Evolutionary conservation across 1,140 invertebrate species (phyloP), one percentile per base, ranked within the genome.

Genomic region (Bombus impatiens): DNA sequence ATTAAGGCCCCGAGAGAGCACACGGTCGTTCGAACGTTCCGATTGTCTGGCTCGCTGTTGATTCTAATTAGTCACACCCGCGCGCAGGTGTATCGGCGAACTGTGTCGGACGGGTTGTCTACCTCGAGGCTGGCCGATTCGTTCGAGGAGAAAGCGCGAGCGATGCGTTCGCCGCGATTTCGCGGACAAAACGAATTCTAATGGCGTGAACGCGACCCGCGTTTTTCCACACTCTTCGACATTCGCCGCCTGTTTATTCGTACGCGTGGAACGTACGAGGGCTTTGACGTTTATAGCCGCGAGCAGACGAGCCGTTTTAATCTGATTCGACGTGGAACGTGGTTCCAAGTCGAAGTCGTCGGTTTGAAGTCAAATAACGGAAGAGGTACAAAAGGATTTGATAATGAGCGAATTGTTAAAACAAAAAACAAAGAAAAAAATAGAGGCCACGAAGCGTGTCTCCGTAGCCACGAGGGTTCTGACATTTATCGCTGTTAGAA

Each of bases 31-130:
- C 18, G 47, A 53, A 53, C 47, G 18, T 67, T 53, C 44, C 74
- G 59, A 88, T 89, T 84, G 82, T 89, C 84, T 71, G 78, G 65
- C 70, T 68, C 76, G 79, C 44, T 53, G 76, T 71, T 78, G 80
- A 77, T 62, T 80, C 82, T 90, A 90, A 90, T 90, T 90, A 90
- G 86, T 86, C 76, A 83, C 85, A 86, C 83, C 87, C 84, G 83
- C 82, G 85, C 91, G 85, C 91, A 92, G 91, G 91, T 92, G 91
- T 86, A 90, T 89, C 70, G 75, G 65, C 67, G 82, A 86, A 77
- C 74, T 37, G 44, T 77, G 91, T 76, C 67, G 72, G 78, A 37
- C 89, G 74, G 88, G 89, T 91, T 88, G 91, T 88, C 72, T 86
- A 82, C 65, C 82, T 81, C 72, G 86, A 88, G 91, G 89, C 88